phyloP scores from a whole-genome alignment of 2,113 vertebrate genomes.

The Saccopteryx bilineata region DNA sequence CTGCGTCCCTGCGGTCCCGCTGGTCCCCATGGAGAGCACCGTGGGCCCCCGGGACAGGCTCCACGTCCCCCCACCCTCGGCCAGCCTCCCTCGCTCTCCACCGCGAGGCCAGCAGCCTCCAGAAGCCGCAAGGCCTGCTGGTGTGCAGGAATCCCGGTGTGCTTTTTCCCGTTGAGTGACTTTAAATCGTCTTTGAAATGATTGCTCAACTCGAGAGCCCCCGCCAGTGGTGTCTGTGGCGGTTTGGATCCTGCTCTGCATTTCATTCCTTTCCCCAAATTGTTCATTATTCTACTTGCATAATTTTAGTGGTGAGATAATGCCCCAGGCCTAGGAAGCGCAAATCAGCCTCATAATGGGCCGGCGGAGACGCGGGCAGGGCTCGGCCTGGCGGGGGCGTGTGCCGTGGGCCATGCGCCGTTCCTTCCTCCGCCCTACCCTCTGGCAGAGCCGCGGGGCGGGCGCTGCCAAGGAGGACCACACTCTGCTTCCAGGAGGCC shows the following conservation, averaged over 20 bases:
- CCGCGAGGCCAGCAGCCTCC: background rate
- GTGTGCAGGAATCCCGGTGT: background rate
- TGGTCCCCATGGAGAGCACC: too few relatives aligned
- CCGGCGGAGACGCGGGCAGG: background rate
- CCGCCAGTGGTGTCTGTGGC: slow-evolving; percentile 77
- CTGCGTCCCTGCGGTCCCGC: background rate
- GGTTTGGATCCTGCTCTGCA: slow-evolving; percentile 71
- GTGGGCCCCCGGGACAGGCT: background rate
- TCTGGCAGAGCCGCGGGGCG: background rate
- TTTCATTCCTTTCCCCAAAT: slow-evolving; percentile 81
- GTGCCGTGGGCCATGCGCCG: background rate
- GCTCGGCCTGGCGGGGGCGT: background rate
- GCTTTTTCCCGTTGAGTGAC: slow-evolving; percentile 50
- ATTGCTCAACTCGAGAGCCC: slow-evolving; percentile 79
- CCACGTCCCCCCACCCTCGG: background rate
- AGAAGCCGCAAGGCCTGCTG: slow-evolving; percentile 33
- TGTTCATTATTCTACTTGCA: slow-evolving; percentile 83
- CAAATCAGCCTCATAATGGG: slow-evolving; percentile 60
- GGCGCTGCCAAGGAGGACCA: background rate
- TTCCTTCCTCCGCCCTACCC: background rate
- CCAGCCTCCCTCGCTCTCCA: background rate
- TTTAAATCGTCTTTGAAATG: slow-evolving; percentile 74
- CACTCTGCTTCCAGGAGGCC: background rate
- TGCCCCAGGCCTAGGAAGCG: slow-evolving; percentile 71
- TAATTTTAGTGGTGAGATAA: slow-evolving; percentile 77